Evolutionary conservation across 1,140 invertebrate species (phyloP).

Genomic region (Brachionus sp.): DNA sequence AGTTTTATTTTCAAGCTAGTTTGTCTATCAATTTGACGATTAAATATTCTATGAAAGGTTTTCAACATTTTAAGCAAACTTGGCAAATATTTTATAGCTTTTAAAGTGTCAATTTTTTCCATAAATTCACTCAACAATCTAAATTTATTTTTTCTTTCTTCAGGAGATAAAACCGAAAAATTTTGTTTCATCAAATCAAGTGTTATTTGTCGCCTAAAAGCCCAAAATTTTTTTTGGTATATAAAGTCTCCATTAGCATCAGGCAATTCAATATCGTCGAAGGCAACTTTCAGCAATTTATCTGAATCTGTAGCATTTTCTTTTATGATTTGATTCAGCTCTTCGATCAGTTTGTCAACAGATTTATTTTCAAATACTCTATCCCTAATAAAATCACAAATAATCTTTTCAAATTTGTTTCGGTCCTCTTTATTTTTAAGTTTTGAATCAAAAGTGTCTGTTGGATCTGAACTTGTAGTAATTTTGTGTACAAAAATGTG

Average conservation of each 20-base stretch:
- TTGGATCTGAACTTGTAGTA: not conserved
- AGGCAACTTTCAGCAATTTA: not conserved
- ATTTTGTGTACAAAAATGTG: not conserved
- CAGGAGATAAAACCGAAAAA: not conserved
- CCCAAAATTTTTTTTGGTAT: not conserved
- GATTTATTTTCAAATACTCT: not conserved
- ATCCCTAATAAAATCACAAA: not conserved
- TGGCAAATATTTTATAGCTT: conserved; percentile 17
- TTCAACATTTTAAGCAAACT: not conserved
- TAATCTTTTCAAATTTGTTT: not conserved
- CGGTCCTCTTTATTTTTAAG: not conserved
- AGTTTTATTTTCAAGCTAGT: not conserved
- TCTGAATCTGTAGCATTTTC: not conserved
- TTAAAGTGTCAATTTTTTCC: not conserved
- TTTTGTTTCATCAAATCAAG: not conserved
- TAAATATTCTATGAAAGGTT: not conserved
- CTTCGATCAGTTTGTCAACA: not conserved
- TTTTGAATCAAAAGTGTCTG: not conserved
- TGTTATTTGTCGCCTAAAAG: conserved; percentile 17
- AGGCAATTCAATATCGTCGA: not conserved
- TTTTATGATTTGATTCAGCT: not conserved
- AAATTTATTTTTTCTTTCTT: not conserved
- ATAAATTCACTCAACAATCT: conserved; percentile 1
- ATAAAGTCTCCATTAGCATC: not conserved
- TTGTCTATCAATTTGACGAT: conserved; percentile 21